Evolutionary conservation across 2,888 invertebrate genomes (phyloP).

Genomic region (Euzophera pinguis): DNA sequence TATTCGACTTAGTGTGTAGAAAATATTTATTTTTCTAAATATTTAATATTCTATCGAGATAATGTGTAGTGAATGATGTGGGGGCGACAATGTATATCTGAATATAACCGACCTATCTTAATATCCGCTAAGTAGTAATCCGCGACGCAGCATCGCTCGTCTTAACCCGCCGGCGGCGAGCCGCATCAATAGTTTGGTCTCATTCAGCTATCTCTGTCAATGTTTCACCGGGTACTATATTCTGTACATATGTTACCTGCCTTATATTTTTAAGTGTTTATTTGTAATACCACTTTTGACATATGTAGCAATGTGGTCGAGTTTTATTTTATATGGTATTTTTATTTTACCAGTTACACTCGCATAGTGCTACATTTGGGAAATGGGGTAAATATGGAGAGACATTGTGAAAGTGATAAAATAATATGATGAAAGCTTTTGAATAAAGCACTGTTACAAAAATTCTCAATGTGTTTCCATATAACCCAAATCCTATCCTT

Average conservation of each 20-base stretch:
- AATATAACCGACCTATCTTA: conserved; percentile 44
- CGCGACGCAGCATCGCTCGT: neutral
- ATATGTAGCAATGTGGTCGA: conserved; percentile 79
- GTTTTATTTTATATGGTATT: conserved; percentile 60
- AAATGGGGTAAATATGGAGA: conserved; percentile 85
- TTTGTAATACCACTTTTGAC: conserved; percentile 82
- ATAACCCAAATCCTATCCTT: conserved; percentile 65
- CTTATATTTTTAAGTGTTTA: conserved; percentile 77
- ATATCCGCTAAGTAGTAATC: conserved; percentile 13
- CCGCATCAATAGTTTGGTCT: neutral
- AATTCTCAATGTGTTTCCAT: conserved; percentile 85
- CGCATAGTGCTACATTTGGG: conserved; percentile 80
- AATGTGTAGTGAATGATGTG: conserved; percentile 78
- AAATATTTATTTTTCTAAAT: conserved; percentile 80
- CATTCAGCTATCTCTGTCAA: conserved; percentile 57
- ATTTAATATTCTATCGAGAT: conserved; percentile 77
- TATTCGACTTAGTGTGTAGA: conserved; percentile 77
- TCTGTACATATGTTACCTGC: conserved; percentile 77
- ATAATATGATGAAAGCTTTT: conserved; percentile 79
- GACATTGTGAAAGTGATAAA: conserved; percentile 83
- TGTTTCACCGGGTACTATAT: conserved; percentile 73
- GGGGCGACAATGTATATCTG: conserved; percentile 65
- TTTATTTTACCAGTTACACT: conserved; percentile 66
- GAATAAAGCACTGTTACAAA: conserved; percentile 85
- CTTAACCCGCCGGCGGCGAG: neutral